These are phyloP conservation scores for Latrodectus hesperus DNA, from an alignment of 2,888 invertebrate genomes.

Conservation along the genomic window DNA sequence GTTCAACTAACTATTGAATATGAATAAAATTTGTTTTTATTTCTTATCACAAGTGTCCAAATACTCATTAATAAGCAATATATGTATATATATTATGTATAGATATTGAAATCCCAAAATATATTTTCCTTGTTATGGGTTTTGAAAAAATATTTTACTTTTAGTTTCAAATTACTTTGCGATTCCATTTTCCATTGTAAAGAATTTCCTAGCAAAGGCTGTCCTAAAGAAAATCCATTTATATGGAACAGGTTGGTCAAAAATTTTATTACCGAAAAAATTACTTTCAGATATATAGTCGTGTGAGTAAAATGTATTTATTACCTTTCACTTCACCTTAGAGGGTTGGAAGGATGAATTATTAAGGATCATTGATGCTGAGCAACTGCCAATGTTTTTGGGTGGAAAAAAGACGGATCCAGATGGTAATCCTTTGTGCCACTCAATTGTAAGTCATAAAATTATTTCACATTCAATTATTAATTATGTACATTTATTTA, in stretches of 20 bases:
- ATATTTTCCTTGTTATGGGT: neutral
- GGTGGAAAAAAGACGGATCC: constrained; percentile 52
- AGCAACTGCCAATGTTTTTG: constrained; percentile 29
- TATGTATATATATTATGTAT: no score
- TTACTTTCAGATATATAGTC: neutral
- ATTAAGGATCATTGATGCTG: constrained; percentile 25
- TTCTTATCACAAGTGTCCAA: no score
- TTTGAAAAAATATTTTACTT: neutral
- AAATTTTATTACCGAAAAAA: neutral
- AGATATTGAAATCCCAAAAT: no score
- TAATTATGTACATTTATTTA: neutral
- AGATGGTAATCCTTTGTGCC: constrained; percentile 35
- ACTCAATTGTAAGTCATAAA: constrained; percentile 35
- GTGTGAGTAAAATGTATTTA: neutral
- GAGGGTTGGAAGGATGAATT: constrained; percentile 14
- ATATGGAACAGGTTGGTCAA: constrained; percentile 16
- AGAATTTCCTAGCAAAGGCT: constrained; percentile 2
- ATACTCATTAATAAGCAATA: no score
- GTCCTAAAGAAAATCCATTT: neutral
- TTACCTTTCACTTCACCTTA: neutral
- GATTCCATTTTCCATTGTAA: constrained; percentile 19
- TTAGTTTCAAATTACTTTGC: constrained; percentile 9
- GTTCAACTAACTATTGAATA: no score
- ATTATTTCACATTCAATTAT: no score
- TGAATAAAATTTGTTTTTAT: no score